Conservation (phyloP, 2,888 invertebrate species). For the Leptopilina myrica region DNA sequence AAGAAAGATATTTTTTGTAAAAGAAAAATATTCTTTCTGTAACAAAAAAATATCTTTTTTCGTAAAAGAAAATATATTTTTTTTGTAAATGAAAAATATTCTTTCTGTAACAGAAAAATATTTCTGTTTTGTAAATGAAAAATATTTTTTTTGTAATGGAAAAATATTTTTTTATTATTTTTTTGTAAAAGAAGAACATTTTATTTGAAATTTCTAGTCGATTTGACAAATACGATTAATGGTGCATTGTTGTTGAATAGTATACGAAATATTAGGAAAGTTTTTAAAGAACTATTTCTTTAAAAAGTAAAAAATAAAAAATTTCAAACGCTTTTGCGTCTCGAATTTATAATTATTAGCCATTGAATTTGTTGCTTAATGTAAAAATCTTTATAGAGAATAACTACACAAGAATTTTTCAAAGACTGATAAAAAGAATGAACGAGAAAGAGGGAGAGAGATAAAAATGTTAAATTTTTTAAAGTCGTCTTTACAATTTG, state of each 20-base stretch:
- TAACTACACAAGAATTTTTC: constrained; percentile 17
- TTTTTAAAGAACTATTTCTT: neutral
- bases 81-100: too few relatives aligned
- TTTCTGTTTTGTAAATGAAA: too few relatives aligned
- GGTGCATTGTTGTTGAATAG: constrained; percentile 40
- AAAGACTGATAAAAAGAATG: neutral
- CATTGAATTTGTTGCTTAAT: constrained; percentile 14
- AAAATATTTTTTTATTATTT: too few relatives aligned
- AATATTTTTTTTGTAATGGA: too few relatives aligned
- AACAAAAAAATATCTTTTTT: too few relatives aligned
- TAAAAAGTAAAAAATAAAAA: too few relatives aligned
- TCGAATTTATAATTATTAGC: constrained; percentile 19
- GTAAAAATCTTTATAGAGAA: constrained; percentile 12
- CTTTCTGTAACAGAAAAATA: too few relatives aligned
- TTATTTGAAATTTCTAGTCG: neutral
- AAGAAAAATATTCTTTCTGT: too few relatives aligned
- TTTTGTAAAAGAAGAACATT: neutral
- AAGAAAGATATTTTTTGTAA: too few relatives aligned
- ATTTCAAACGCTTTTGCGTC: constrained; percentile 10
- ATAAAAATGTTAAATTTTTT: constrained; percentile 14
- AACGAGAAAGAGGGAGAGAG: neutral
- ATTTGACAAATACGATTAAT: constrained; percentile 12
- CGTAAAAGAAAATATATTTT: too few relatives aligned
- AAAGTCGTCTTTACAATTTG: constrained; percentile 30
- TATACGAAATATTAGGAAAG: constrained; percentile 36